Base-by-base conservation (phyloP, 2,797 vertebrate genomes). In the Merluccius polli region DNA sequence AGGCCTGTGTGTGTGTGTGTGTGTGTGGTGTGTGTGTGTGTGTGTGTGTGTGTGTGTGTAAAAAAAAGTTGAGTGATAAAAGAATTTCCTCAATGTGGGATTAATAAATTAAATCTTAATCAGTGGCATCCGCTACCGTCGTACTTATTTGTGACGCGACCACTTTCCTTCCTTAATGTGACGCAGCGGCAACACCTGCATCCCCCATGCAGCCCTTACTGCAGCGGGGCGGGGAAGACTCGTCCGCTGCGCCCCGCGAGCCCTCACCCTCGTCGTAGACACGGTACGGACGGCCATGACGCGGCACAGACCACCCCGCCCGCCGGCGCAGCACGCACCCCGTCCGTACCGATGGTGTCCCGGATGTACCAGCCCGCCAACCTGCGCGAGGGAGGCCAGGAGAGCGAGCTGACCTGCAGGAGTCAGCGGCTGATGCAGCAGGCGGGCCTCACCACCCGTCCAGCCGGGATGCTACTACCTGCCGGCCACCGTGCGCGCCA, bases 351-450 rank as follows among this genome's bases (percentile, higher is more conserved):
- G 24, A 80, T 90, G 70, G 87, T 98, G 8, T 99, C 98, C 0
- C 94, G 90, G 15, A 86, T 98, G 63, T 99, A 97, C 87, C 96
- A 96, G 92, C 95, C 96, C 0, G 93, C 94, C 35, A 96, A 93
- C 74, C 91, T 97, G 24, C 93, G 92, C 12, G 88, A 89, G 78
- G 85, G 84, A 0, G 90, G 83, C 0, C 83, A 81, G 9, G 93
- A 95, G 44, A 88, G 79, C 78, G 93, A 94, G 38, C 83, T 93
- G 83, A 93, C 91, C 1, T 98, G 97, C 84, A 96, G 93, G 79
- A 99, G 97, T 90, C 98, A 99, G 84, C 92, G 85, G 71, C 91
- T 99, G 76, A 97, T 99, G 98, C 91, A 94, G 77, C 94, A 95
- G 29, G 93, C 85, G 0, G 97, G 97, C 8, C 93, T 99, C 67